These are phyloP conservation scores for Cyanoderma ruficeps DNA, from an alignment of 2,113 vertebrate species.

Conservation along the genomic window DNA sequence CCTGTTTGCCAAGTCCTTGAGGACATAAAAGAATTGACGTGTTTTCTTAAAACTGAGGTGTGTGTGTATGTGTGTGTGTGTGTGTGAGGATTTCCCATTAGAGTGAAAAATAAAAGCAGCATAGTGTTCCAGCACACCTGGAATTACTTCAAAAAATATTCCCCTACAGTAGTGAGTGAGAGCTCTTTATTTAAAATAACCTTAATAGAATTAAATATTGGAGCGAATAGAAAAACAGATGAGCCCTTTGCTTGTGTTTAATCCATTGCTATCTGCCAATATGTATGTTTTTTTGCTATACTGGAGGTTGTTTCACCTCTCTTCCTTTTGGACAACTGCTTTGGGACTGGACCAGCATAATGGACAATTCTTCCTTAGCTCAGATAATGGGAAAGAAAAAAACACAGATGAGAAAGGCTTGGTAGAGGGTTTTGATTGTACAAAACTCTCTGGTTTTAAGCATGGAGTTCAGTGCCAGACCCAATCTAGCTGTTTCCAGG, in stretches of 20 bases:
- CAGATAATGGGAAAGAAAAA: not conserved
- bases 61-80: not conserved
- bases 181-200: constrained; percentile 10
- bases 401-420: not conserved
- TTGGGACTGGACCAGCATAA: not conserved
- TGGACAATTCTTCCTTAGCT: not conserved
- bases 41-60: not conserved
- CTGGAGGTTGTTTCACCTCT: not conserved
- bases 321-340: not conserved
- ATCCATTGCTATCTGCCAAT: not conserved
- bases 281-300: not conserved
- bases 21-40: not conserved
- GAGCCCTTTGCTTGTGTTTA: not conserved
- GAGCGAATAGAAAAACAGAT: constrained; percentile 16
- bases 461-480: not conserved
- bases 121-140: not conserved
- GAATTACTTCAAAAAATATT: not conserved
- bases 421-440: not conserved
- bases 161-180: not conserved
- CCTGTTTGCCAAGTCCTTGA: constrained; percentile 3
- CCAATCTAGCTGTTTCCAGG: not conserved
- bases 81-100: not conserved
- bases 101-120: not conserved
- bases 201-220: not conserved
- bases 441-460: not conserved